Evolutionary conservation across 2,113 vertebrate species (phyloP), one percentile per base, ranked within the genome.

Genomic region (Serinus canaria): DNA sequence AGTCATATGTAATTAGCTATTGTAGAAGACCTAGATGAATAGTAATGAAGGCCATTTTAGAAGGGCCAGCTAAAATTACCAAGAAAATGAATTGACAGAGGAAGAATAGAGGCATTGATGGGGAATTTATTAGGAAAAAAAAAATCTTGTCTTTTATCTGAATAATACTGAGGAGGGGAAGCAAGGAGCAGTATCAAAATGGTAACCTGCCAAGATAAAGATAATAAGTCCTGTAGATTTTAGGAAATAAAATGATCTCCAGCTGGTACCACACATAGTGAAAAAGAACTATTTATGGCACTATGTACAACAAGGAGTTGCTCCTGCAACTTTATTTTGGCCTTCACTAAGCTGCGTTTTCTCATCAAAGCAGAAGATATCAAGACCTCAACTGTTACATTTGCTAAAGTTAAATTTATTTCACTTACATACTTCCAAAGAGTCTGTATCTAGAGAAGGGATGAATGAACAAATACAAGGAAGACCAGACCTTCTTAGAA

Each of bases 1-100:
- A 86, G 72, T 69, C 43, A 27, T 64, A 55, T 75, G 50, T 44
- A 90, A 96, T 94, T 90, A 93, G 52, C 81, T 67, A 74, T 35
- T 76, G 59, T 59, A 83, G 76, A 83, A 92, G 86, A 90, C 52
- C 63, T 50, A 90, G 92, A 97, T 95, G 92, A 89, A 95, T 92
- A 86, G 72, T 63, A 89, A 92, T 81, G 64, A 92, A 93, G 89
- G 44, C 86, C 50, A 52, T 94, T 95, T 93, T 74, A 95, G 92
- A 93, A 94, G 90, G 82, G 59, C 63, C 72, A 94, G 68, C 68
- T 95, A 95, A 93, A 97, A 94, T 90, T 96, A 94, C 28, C 15
- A 8, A 63, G 83, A 86, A 93, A 96, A 96, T 2, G 5, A 86
- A 87, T 78, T 31, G 79, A 39, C 23, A 91, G 30, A 73, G 50